Evolutionary conservation across 2,113 vertebrate genomes (phyloP).

Genomic region (Dasyprocta punctata): DNA sequence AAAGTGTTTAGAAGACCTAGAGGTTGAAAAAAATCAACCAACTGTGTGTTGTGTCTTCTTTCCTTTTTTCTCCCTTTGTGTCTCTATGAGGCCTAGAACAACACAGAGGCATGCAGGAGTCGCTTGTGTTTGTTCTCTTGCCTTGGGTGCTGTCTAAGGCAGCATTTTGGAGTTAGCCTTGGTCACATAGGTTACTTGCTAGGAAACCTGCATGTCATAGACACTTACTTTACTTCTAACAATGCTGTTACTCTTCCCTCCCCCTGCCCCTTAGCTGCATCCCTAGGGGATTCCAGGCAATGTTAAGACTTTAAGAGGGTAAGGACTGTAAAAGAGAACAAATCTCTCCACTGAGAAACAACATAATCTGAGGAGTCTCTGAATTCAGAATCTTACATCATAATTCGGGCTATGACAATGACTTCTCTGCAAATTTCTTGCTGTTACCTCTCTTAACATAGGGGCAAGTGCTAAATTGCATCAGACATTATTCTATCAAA

Average conservation of each 20-base stretch:
- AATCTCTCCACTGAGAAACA: background rate
- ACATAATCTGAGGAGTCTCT: background rate
- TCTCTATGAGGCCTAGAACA: background rate
- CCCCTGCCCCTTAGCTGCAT: background rate
- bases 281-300: background rate
- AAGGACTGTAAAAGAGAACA: background rate
- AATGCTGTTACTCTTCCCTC: background rate
- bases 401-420: background rate
- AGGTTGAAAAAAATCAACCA: background rate
- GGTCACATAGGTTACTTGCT: background rate
- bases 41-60: background rate
- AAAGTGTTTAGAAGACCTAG: background rate
- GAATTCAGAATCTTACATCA: background rate
- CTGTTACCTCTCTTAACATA: background rate
- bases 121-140: background rate
- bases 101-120: background rate
- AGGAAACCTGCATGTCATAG: background rate
- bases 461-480: background rate
- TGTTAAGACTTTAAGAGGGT: background rate
- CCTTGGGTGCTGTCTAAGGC: background rate
- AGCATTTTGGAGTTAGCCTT: background rate
- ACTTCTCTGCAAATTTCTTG: background rate
- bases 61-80: background rate
- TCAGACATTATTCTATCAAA: background rate
- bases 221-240: background rate